Evolutionary conservation across 2,797 vertebrate species (phyloP), one percentile per base, ranked within the genome.

Genomic region (Octomys mimax): DNA sequence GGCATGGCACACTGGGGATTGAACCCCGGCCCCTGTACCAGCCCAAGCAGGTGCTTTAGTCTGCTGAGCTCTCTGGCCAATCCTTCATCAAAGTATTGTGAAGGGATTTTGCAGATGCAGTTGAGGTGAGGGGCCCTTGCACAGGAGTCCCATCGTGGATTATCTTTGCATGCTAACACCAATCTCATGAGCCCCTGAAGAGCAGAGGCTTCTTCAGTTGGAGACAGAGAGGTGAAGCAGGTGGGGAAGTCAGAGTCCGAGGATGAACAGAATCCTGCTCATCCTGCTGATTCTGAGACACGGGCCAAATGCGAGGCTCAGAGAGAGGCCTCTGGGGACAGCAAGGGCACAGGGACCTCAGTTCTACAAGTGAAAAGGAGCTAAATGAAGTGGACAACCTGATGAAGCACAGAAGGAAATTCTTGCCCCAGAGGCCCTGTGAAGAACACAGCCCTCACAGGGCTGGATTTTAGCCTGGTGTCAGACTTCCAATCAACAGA

Each of bases 401-500:
- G 75, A 89, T 28, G 18, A 66, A 54, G 19, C 10, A 4, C 28
- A 52, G 39, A 54, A 39, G 54, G 5, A 1, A 68, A 11, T 57
- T 42, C 42, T 6, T 36, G 49, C 13, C 22, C 13, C 57, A 28
- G 10, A 14, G 49, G 31, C 36, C 9, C 22, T 18, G 54, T 6
- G 86, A 75, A 26, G 3, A 49, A 57, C 1, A 21, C 9, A 31
- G 46, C 18, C 62, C 18, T 31, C 14, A 42, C 18, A 64, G 39
- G 0, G 1, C 18, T 64, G 42, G 57, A 54, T 46, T 36, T 49
- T 3, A 78, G 33, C 57, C 4, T 9, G 0, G 10, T 36, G 24
- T 80, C 24, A 54, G 83, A 52, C 52, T 54, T 93, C 36, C 64
- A 80, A 19, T n/a, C 18, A n/a, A 18, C 11, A 42, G 62, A 95